These are phyloP conservation scores for Ochlodes sylvanus DNA, from an alignment of 2,888 invertebrate species.

Conservation along the genomic window DNA sequence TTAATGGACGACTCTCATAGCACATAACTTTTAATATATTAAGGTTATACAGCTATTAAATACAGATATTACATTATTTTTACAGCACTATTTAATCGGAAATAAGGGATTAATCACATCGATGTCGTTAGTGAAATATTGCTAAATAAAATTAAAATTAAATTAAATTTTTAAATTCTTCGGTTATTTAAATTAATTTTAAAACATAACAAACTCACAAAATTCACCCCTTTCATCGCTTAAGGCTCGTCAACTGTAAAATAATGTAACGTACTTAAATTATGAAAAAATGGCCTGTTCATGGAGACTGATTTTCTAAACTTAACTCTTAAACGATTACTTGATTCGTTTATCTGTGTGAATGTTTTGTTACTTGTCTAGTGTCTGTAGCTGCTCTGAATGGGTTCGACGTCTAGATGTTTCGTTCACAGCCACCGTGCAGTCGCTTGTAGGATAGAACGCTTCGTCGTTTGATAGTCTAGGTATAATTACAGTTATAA, in stretches of 20 bases:
- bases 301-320: conserved; percentile 84
- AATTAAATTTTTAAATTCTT: too few relatives aligned
- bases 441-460: conserved; percentile 28
- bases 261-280: conserved; percentile 62
- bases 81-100: neutral
- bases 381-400: conserved; percentile 26
- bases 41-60: neutral
- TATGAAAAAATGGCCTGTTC: conserved; percentile 80
- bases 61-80: neutral
- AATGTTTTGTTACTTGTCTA: conserved; percentile 28
- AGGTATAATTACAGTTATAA: conserved; percentile 10
- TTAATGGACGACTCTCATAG: neutral
- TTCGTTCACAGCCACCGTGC: conserved; percentile 14
- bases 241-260: conserved; percentile 49
- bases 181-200: too few relatives aligned
- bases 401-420: conserved; percentile 10
- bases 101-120: neutral
- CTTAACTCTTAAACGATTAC: conserved; percentile 68
- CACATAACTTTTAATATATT: neutral
- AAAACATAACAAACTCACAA: neutral
- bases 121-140: neutral
- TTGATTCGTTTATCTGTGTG: conserved; percentile 48
- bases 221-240: conserved; percentile 48
- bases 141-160: too few relatives aligned
- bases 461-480: conserved; percentile 26